These are phyloP conservation scores for Apis mellifera DNA, from an alignment of 1,140 invertebrate genomes.

Conservation along the genomic window Amel_HAv3.1 CM009940.2:3249001-3249500, in stretches of 20 bases:
- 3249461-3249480: no score
- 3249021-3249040: slow-evolving; percentile 85
- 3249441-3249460: no score
- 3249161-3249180: slow-evolving; percentile 86
- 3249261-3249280: not conserved
- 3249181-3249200: slow-evolving; percentile 84
- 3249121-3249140: slow-evolving; percentile 79
- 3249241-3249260: slow-evolving; percentile 65
- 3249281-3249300: no score
- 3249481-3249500: no score
- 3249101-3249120: slow-evolving; percentile 84
- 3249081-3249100: slow-evolving; percentile 86
- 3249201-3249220: slow-evolving; percentile 83
- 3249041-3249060: slow-evolving; percentile 88
- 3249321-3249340: no score
- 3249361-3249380: no score
- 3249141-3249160: slow-evolving; percentile 84
- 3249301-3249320: no score
- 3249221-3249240: slow-evolving; percentile 82
- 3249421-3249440: no score
- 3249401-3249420: no score
- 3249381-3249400: no score
- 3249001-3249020: slow-evolving; percentile 87
- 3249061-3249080: slow-evolving; percentile 88
- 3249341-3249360: no score